A percentile compares a stretch with the other conserved stretches of the same genome.
These are phyloP conservation scores for Apamea anceps DNA, from an alignment of 2,888 invertebrate species.

Conservation along the genomic window DNA sequence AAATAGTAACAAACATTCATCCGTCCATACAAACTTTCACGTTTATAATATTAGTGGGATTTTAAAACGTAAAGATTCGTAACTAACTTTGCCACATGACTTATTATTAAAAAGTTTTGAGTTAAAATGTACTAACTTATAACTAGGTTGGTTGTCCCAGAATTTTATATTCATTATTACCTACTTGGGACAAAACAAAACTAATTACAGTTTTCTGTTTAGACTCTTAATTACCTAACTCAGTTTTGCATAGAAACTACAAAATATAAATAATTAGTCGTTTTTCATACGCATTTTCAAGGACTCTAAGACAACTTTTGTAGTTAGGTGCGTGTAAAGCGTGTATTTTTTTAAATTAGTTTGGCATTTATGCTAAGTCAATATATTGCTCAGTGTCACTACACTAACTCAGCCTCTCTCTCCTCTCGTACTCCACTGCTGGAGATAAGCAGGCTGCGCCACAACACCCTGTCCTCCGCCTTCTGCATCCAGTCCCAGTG, in stretches of 20 bases:
- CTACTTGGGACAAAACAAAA: conserved; percentile 21
- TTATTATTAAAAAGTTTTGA: background rate
- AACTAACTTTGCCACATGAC: background rate
- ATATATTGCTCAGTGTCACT: background rate
- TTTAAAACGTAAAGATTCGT: background rate
- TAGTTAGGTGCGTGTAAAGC: background rate
- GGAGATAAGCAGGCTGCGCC: background rate
- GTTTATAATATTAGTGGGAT: background rate
- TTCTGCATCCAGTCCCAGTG: background rate
- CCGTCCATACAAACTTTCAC: too few species aligned
- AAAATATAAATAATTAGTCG: background rate
- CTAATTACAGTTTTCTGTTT: conserved; percentile 29
- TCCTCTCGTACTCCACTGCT: background rate
- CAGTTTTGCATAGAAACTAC: conserved; percentile 1
- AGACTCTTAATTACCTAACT: background rate
- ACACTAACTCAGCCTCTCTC: background rate
- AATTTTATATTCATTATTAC: conserved; percentile 40
- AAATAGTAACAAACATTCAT: too few species aligned
- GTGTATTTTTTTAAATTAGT: background rate
- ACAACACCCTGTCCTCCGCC: background rate
- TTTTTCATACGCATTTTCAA: conserved; percentile 5
- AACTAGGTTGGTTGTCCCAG: conserved; percentile 18
- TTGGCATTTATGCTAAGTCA: background rate
- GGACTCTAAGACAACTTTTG: background rate
- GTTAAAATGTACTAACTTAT: conserved; percentile 26